Percentiles rank a stretch among this genome's conserved stretches.
phyloP scores from a whole-genome alignment of 2,888 invertebrate species.

The Hylaea fasciaria region DNA sequence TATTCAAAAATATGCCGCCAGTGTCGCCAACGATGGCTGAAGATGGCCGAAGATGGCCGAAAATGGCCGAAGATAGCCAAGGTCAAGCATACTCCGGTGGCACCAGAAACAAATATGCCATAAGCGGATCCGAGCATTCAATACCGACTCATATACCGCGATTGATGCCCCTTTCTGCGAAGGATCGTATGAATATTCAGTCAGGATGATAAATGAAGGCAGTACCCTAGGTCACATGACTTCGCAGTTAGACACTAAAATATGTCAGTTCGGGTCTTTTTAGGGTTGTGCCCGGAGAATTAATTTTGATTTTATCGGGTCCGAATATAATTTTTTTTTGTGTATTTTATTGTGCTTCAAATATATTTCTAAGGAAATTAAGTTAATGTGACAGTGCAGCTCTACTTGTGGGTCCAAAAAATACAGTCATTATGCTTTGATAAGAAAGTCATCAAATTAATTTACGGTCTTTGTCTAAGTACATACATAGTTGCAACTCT shows the following conservation, averaged over 20 bases:
- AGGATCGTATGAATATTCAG: constrained; percentile 44
- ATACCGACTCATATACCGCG: constrained; percentile 31
- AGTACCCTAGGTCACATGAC: constrained; percentile 19
- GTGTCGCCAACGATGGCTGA: not conserved
- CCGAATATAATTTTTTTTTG: too few species aligned
- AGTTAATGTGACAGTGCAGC: too few species aligned
- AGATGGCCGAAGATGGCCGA: too few species aligned
- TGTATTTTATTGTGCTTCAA: too few species aligned
- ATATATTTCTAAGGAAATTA: not conserved
- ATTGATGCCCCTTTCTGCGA: constrained; percentile 43
- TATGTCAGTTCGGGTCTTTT: not conserved
- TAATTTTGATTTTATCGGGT: not conserved
- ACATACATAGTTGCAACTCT: too few species aligned
- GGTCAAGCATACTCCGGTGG: constrained; percentile 24
- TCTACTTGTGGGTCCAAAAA: too few species aligned
- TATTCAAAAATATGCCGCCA: constrained; percentile 24
- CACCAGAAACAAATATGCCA: constrained; percentile 31
- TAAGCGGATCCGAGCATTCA: constrained; percentile 28
- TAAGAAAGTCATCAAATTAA: too few species aligned
- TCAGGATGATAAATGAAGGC: constrained; percentile 27
- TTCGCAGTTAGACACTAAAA: constrained; percentile 10
- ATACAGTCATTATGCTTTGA: too few species aligned
- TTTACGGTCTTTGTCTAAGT: too few species aligned
- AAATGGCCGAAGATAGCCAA: constrained; percentile 4
- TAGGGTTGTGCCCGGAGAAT: not conserved